Base-by-base conservation (phyloP, 2,888 invertebrate species). In the Trilocha varians region DNA sequence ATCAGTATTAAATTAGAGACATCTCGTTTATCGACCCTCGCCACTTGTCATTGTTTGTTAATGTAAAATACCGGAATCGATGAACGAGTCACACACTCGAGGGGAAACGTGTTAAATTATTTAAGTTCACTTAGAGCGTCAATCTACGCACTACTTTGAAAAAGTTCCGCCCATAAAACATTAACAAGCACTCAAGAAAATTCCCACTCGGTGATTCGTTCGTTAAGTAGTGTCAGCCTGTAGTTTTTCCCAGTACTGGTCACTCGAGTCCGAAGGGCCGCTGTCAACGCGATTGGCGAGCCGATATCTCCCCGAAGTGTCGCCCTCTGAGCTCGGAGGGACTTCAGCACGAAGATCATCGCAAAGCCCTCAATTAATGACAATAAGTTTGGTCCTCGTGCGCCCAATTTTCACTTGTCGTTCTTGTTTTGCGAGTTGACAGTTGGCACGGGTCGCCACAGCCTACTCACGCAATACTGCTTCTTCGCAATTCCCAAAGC, bases 101-200 rank as follows among this genome's bases (percentile, higher is more conserved):
- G 64, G 72, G 72, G 70, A 69, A 74, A 68, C 66, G 69, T 76
- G 78, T 83, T 84, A 74, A 85, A 85, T 82, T 84, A 85, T 84
- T 70, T 78, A 85, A 67, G 70, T 74, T 74, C 78, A 84, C 84
- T 84, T 82, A 84, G 65, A 75, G 70, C 75, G 82, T 82, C 83
- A 80, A 78, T 83, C 80, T 69, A 76, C 71, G 68, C 77, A 76
- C 75, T 78, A 78, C 73, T 77, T 75, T 68, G 78, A 78, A 85
- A 79, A 85, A 84, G 79, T 83, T 79, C 75, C 79, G 71, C 82
- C 84, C 78, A 85, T 85, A 75, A 85, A 85, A 85, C 85, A 85
- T 85, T 85, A 85, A 84, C 84, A 79, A 79, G 83, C 84, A 85
- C 84, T 85, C 85, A 83, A 80, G 79, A 79, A 78, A 79, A 80